Evolutionary conservation across 2,888 invertebrate species (phyloP), one percentile per base, ranked within the genome.

Genomic region (Pristionchus mayeri): DNA sequence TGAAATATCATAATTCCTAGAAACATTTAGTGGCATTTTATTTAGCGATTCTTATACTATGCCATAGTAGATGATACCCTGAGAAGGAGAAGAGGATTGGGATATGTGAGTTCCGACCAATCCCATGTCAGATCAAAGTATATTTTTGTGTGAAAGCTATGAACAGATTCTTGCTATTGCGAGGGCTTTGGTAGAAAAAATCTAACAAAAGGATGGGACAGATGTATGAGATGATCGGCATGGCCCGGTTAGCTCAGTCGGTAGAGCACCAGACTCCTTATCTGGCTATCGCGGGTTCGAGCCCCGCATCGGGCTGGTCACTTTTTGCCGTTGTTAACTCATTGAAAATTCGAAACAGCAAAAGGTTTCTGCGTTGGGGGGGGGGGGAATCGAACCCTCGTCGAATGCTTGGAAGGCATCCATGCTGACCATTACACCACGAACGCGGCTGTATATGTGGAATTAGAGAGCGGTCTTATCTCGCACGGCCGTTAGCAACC

Each of bases 231-330:
- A n/a, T n/a, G n/a, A n/a, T n/a, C n/a, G n/a, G n/a, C n/a, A n/a
- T 63, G 34, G 76, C 76, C 76, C 76, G 76, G 76, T 78, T 78
- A 78, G 76, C 76, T 78, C 76, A 78, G 76, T 81, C 80, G 80
- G 71, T 80, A 85, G 85, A 81, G 80, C 81, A 81, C 85, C 85
- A 81, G 85, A 90, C 90, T 90, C 90, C 90, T 90, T 90, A 90
- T 89, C 89, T 89, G 89, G 89, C 86, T 88, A 89, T 89, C 89
- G 88, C 88, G 89, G 89, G 89, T 89, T 89, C 88, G 89, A 89
- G 89, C 88, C 89, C 89, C 88, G 88, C 88, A 88, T 90, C 88
- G 89, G 89, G 89, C 89, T 90, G 82, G 24, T 79, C n/a, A 44
- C 24, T 44, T 75, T 75, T 75, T 75, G 24, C n/a, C 13, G 44